These are phyloP conservation scores for Cerceris ruficornis DNA, from an alignment of 2,888 invertebrate genomes.

Conservation along the genomic window DNA sequence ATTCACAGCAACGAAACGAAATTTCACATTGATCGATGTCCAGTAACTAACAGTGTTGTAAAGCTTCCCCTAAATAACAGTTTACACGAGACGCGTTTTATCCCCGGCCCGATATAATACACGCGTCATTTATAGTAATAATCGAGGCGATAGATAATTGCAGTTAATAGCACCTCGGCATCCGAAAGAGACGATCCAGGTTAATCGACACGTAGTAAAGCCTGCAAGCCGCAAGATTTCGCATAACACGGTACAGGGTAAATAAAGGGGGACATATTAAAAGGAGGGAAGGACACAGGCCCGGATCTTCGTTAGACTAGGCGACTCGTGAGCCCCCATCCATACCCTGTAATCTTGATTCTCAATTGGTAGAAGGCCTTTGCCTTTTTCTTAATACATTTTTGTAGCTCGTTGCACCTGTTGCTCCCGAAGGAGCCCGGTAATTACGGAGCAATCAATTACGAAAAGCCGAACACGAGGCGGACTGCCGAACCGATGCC, in stretches of 20 bases:
- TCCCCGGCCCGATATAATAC: neutral
- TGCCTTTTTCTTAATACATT: slow-evolving; percentile 56
- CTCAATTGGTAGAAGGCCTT: slow-evolving; percentile 51
- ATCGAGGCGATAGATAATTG: slow-evolving; percentile 24
- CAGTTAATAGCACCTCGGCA: neutral
- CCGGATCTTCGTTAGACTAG: slow-evolving; percentile 38
- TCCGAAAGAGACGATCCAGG: slow-evolving; percentile 9
- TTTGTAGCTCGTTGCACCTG: slow-evolving; percentile 61
- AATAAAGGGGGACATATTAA: slow-evolving; percentile 19
- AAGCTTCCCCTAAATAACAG: neutral
- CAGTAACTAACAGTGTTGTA: neutral
- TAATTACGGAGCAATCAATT: slow-evolving; percentile 68
- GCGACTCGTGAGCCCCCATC: slow-evolving; percentile 9
- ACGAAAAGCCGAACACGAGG: slow-evolving; percentile 42
- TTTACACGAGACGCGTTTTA: neutral
- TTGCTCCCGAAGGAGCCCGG: slow-evolving; percentile 53
- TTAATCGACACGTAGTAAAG: slow-evolving; percentile 49
- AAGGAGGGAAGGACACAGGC: slow-evolving; percentile 10
- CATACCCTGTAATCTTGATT: slow-evolving; percentile 56
- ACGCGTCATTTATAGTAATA: neutral
- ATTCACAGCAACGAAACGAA: too few species aligned
- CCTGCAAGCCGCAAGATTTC: slow-evolving; percentile 15
- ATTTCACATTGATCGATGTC: too few species aligned
- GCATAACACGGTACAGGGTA: slow-evolving; percentile 29
- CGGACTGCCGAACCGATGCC: slow-evolving; percentile 26